These are phyloP conservation scores for Drosophila sturtevanti DNA, from an alignment of 1,140 invertebrate genomes.

Conservation along the genomic window DNA sequence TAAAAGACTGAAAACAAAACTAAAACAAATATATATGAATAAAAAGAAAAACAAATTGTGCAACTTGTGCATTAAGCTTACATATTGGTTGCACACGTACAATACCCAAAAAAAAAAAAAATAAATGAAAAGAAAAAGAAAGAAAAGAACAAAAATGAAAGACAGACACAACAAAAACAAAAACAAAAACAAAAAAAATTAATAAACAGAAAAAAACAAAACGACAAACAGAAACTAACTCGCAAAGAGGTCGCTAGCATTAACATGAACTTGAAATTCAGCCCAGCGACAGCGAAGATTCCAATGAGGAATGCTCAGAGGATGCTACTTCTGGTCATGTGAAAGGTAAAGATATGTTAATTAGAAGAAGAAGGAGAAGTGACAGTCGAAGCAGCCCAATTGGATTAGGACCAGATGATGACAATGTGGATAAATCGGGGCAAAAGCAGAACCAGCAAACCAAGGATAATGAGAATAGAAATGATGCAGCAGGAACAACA, in stretches of 20 bases:
- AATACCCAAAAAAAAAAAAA: constrained; percentile 16
- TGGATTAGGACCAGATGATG: constrained; percentile 9
- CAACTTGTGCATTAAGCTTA: constrained; percentile 13
- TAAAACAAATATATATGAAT: constrained; percentile 29
- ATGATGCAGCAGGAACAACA: background rate
- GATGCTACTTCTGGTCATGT: constrained; percentile 32
- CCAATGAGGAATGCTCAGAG: constrained; percentile 44
- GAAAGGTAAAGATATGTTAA: constrained; percentile 69
- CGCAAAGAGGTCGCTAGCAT: constrained; percentile 36
- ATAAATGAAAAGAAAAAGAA: background rate
- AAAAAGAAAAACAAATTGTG: constrained; percentile 13
- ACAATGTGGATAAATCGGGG: constrained; percentile 14
- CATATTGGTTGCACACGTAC: constrained; percentile 31
- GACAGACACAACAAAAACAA: constrained; percentile 24
- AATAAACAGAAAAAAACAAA: background rate
- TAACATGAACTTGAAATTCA: constrained; percentile 75
- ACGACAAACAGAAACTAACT: constrained; percentile 14
- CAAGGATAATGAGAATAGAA: background rate
- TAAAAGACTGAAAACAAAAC: background rate
- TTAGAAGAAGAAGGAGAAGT: constrained; percentile 35
- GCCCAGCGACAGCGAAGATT: constrained; percentile 78
- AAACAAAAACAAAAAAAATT: constrained; percentile 2
- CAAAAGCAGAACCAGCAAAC: background rate
- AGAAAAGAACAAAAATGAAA: background rate
- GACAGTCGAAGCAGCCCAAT: constrained; percentile 6